Evolutionary conservation across 2,888 invertebrate genomes (phyloP).

Genomic region (Andrena chrysosceles): DNA sequence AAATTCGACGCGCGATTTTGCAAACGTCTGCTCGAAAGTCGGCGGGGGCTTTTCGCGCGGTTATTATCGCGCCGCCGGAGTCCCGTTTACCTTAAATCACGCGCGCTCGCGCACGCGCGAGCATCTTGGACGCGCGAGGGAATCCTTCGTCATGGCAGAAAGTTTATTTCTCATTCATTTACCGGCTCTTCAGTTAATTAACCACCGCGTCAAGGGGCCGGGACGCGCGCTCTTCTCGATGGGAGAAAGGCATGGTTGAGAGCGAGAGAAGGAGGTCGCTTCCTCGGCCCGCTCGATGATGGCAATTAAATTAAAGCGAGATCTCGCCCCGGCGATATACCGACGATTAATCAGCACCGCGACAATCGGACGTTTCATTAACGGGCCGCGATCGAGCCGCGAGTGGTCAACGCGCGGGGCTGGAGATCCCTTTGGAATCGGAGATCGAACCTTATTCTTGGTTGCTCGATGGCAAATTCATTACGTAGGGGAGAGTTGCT

Average conservation of each 20-base stretch:
- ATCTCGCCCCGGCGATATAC: slow-evolving; percentile 78
- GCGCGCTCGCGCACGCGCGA: too few species aligned
- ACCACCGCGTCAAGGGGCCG: slow-evolving; percentile 45
- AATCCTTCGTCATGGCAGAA: slow-evolving; percentile 30
- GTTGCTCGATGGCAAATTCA: slow-evolving; percentile 33
- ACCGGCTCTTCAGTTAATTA: slow-evolving; percentile 59
- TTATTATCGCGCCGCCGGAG: neutral
- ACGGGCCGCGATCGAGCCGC: slow-evolving; percentile 55
- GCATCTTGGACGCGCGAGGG: neutral
- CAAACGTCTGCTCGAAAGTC: neutral
- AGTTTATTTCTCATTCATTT: slow-evolving; percentile 56
- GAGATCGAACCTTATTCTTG: slow-evolving; percentile 8
- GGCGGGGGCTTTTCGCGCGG: neutral
- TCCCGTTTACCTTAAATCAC: slow-evolving; percentile 29
- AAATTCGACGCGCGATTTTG: slow-evolving; percentile 12
- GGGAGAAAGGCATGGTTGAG: slow-evolving; percentile 26
- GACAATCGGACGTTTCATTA: slow-evolving; percentile 82
- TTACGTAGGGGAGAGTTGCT: too few species aligned
- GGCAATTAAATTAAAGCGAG: slow-evolving; percentile 82
- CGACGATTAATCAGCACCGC: slow-evolving; percentile 80
- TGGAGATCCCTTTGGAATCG: slow-evolving; percentile 1
- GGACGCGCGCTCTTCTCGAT: slow-evolving; percentile 4
- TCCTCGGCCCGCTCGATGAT: slow-evolving; percentile 71
- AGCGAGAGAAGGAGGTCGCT: slow-evolving; percentile 22
- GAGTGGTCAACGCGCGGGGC: neutral